Base-by-base conservation (phyloP, 1,140 invertebrate species). In the Ips nitidus region DNA sequence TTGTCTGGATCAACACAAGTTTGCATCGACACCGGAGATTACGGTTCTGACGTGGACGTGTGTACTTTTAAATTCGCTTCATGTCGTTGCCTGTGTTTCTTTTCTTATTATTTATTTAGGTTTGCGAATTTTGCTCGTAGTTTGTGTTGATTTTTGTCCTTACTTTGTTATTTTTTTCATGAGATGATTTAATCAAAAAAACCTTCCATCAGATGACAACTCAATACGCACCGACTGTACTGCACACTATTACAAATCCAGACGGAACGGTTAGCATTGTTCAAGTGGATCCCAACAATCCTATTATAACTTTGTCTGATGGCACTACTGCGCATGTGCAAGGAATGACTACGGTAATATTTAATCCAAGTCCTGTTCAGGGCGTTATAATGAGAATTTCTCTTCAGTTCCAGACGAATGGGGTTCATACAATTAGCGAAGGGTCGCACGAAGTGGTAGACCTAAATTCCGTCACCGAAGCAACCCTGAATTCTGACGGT, bases 261-360 rank as follows among this genome's bases (percentile, higher is more conserved):
- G 96, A 98, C 85, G 95, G 95, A 70, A 94, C 94, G 2, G 94
- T 98, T 55, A 97, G 95, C 39, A 91, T 98, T 60, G 96, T 98
- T 71, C 95, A 98, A 82, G 93, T 98, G 65, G 95, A 98, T 85
- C 94, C 95, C 47, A 94, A 90, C 76, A 94, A 93, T 82, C 92
- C 94, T 42, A 94, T 98, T 74, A 96, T 98, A 71, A 97, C 95
- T 37, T 84, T 98, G 78, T 93, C 95, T 1, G 95, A 98, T 82
- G 95, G 95, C 59, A 97, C 94, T 67, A 96, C 95, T 40, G 95
- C 95, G 22, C 94, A 97, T 82, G 94, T 98, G 52, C 90, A 93
- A 83, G 90, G 91, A 66, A 91, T 96, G 74, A 91, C 92, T 69
- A 91, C 92, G 72, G 91, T 57, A 52, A 39, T 64, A 62, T 8